phyloP scores from a whole-genome alignment of 23 tunicate species.

The Halocynthia roretzi region DNA sequence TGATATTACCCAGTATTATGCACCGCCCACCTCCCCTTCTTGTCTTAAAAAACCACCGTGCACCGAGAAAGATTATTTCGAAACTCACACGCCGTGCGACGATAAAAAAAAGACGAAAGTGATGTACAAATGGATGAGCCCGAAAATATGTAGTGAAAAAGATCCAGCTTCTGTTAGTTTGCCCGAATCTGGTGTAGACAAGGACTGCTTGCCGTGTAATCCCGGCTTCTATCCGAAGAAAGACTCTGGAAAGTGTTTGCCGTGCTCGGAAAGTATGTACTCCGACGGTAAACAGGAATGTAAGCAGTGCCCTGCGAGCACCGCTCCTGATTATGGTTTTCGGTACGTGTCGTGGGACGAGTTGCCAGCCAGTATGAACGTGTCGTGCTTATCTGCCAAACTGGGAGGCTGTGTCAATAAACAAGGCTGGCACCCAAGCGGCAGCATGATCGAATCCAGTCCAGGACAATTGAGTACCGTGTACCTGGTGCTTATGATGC shows the following conservation, averaged over 20 bases:
- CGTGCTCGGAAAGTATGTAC: constrained; percentile 45
- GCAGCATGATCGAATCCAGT: constrained; percentile 45
- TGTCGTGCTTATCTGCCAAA: constrained; percentile 34
- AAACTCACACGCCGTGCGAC: constrained; percentile 52
- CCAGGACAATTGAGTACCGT: constrained; percentile 35
- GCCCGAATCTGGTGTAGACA: constrained; percentile 39
- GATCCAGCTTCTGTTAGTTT: constrained; percentile 32
- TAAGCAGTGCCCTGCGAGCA: constrained; percentile 62
- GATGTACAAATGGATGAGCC: constrained; percentile 62
- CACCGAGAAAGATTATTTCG: constrained; percentile 60
- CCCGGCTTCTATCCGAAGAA: constrained; percentile 46
- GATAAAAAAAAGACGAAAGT: constrained; percentile 38
- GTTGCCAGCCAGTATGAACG: constrained; percentile 53
- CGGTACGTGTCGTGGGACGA: constrained; percentile 65
- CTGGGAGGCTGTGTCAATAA: background rate
- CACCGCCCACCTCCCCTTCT: constrained; percentile 32
- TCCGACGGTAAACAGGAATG: constrained; percentile 77
- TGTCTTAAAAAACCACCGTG: constrained; percentile 66
- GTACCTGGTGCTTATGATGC: constrained; percentile 50
- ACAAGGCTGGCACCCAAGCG: constrained; percentile 72
- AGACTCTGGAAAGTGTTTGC: constrained; percentile 28
- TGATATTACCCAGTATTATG: constrained; percentile 32
- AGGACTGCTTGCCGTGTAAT: constrained; percentile 77
- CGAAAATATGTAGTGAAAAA: constrained; percentile 54
- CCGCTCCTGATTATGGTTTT: constrained; percentile 60